Evolutionary conservation across 2,113 vertebrate species (phyloP).

Genomic region (Montifringilla adamsi): DNA sequence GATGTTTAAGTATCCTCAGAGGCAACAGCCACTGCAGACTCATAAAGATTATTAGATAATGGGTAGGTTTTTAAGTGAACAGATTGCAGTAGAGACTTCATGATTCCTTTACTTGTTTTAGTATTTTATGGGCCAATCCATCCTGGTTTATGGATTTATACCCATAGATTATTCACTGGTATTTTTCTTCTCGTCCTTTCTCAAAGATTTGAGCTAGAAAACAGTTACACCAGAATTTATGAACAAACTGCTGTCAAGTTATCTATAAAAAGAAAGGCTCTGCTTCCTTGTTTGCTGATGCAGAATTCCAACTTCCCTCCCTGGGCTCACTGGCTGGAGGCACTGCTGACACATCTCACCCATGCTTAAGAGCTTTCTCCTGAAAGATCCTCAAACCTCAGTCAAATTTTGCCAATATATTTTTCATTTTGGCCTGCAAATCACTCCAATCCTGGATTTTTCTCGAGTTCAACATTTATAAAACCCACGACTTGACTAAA

Average conservation of each 20-base stretch:
- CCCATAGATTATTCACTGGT: neutral
- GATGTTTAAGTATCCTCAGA: slow-evolving; percentile 72
- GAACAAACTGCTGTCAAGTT: neutral
- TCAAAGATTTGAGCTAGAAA: neutral
- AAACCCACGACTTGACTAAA: neutral
- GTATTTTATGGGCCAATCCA: slow-evolving; percentile 9
- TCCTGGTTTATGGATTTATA: neutral
- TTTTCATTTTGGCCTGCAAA: neutral
- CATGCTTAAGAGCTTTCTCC: neutral
- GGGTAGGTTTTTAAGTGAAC: slow-evolving; percentile 41
- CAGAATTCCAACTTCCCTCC: neutral
- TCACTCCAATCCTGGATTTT: neutral
- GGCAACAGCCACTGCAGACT: slow-evolving; percentile 64
- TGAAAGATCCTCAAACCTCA: neutral
- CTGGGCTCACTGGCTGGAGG: neutral
- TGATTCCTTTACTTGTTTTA: neutral
- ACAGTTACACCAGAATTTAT: neutral
- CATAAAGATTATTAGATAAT: slow-evolving; percentile 70
- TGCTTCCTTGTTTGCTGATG: neutral
- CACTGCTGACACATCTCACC: neutral
- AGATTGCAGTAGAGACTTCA: slow-evolving; percentile 34
- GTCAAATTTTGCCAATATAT: neutral
- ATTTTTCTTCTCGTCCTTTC: neutral
- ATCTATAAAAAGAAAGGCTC: neutral
- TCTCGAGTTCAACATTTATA: neutral